Conservation (phyloP, 2,888 invertebrate genomes). For the Agrotis clavis region DNA sequence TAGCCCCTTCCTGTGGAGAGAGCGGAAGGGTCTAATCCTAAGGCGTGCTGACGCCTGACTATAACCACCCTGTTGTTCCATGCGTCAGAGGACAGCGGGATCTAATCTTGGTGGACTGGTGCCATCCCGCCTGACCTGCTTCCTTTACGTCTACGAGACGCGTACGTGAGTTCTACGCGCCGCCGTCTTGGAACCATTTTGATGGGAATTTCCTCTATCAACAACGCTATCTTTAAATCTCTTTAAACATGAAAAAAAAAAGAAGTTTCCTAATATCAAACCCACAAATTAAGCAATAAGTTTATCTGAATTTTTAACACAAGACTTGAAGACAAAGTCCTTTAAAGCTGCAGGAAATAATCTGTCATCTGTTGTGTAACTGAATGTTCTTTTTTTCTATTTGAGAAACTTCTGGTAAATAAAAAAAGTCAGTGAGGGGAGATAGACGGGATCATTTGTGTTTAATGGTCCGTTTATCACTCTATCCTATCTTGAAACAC, state of each 20-base stretch:
- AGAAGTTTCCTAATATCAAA: background rate
- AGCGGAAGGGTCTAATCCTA: no score
- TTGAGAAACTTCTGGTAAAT: background rate
- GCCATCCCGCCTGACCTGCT: no score
- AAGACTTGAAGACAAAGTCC: background rate
- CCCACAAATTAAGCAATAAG: background rate
- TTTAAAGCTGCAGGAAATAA: constrained; percentile 8
- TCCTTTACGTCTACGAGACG: no score
- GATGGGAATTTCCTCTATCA: background rate
- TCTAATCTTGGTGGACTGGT: no score
- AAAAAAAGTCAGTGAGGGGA: constrained; percentile 28
- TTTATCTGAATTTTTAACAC: background rate
- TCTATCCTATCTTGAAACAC: constrained; percentile 34
- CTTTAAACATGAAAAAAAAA: background rate
- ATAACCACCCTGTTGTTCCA: no score
- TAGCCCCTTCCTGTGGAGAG: no score
- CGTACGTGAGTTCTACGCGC: no score
- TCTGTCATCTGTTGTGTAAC: background rate
- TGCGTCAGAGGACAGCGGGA: no score
- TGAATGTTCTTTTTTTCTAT: background rate
- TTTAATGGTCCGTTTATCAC: constrained; percentile 39
- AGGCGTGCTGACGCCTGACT: no score
- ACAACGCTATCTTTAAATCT: background rate
- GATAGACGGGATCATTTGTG: constrained; percentile 22
- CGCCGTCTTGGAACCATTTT: no score